Percentiles rank a stretch among this genome's conserved stretches.
phyloP scores from a whole-genome alignment of 2,113 vertebrate species.

The Athene cunicularia region DNA sequence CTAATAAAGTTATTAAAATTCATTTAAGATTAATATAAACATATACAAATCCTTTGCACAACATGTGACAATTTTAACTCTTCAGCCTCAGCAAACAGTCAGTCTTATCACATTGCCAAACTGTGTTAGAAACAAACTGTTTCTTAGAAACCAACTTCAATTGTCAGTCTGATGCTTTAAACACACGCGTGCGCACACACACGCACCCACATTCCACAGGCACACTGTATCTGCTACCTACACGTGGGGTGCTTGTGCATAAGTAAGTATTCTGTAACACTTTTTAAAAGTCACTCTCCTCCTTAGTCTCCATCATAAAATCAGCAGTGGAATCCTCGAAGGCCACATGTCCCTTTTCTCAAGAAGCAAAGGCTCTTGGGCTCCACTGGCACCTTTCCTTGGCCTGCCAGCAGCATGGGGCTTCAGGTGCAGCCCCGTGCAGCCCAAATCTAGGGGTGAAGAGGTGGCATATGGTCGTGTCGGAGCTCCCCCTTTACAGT shows the following conservation, averaged over 20 bases:
- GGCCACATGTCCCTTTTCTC: background rate
- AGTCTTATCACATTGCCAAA: background rate
- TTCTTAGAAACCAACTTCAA: slow-evolving; percentile 24
- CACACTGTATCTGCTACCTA: background rate
- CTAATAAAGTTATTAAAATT: slow-evolving; percentile 21
- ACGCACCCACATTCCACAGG: background rate
- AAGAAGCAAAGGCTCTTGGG: background rate
- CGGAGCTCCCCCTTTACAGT: accelerated
- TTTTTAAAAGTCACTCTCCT: accelerated
- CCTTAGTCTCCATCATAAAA: background rate
- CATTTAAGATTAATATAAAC: slow-evolving; percentile 14
- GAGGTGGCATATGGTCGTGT: background rate
- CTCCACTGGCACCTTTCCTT: background rate
- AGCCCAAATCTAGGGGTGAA: background rate
- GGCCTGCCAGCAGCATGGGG: too few species aligned
- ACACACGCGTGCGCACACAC: accelerated
- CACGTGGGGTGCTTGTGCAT: accelerated
- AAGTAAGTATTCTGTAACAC: accelerated
- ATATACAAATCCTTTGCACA: background rate
- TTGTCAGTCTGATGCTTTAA: background rate
- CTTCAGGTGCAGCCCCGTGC: background rate
- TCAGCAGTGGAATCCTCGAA: background rate
- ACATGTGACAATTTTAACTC: background rate
- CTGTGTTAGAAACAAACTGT: background rate
- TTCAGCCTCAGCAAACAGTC: background rate